Percentiles rank a stretch among this genome's conserved stretches.
Evolutionary conservation across 2,888 invertebrate genomes (phyloP).

Genomic region (Caenorhabditis wallacei): DNA sequence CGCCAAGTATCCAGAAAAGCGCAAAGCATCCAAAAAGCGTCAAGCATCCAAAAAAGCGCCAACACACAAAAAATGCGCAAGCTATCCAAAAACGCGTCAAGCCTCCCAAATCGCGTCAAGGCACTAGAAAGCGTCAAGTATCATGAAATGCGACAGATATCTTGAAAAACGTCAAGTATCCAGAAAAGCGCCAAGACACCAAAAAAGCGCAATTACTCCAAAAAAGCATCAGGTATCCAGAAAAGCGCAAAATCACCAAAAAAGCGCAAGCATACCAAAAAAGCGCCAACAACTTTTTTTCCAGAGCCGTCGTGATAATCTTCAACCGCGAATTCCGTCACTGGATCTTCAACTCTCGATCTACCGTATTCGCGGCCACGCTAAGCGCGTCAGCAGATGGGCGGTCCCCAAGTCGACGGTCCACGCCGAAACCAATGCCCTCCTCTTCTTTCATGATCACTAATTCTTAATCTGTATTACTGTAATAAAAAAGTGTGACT

Average conservation of each 20-base stretch:
- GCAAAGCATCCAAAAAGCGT: neutral
- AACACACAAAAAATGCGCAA: neutral
- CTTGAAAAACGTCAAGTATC: too few relatives aligned
- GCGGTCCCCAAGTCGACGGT: neutral
- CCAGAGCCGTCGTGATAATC: slow-evolving; percentile 22
- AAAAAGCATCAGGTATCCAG: too few relatives aligned
- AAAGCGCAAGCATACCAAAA: neutral
- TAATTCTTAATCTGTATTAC: neutral
- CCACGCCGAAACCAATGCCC: neutral
- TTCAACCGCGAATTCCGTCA: slow-evolving; percentile 27
- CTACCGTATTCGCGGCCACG: slow-evolving; percentile 18
- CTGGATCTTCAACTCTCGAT: slow-evolving; percentile 10
- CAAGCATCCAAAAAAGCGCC: neutral
- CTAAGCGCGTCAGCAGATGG: slow-evolving; percentile 1
- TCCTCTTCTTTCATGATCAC: neutral
- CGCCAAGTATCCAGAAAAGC: neutral
- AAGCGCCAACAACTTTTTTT: neutral
- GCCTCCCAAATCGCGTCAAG: too few relatives aligned
- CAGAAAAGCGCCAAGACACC: too few relatives aligned
- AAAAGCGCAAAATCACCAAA: too few relatives aligned
- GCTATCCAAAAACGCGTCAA: neutral
- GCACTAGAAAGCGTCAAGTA: too few relatives aligned
- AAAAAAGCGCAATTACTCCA: too few relatives aligned
- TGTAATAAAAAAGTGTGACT: too few relatives aligned
- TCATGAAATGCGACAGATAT: too few relatives aligned